These are phyloP conservation scores for Drosophila antonietae DNA, from an alignment of 2,888 invertebrate species.

Conservation along the genomic window DNA sequence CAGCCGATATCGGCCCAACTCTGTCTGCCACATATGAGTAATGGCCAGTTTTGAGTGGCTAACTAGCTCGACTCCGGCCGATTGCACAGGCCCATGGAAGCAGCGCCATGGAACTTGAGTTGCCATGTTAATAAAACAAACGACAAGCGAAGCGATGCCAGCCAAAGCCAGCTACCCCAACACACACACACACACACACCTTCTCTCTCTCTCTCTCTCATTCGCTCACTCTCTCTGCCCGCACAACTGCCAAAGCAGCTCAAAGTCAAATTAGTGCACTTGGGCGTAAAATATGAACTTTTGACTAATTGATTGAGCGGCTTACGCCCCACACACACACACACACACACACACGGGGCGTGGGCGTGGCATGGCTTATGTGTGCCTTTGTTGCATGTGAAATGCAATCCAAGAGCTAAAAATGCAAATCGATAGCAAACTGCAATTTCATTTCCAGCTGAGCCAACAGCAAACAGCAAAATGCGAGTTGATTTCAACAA, in stretches of 20 bases:
- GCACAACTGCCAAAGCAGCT: conserved; percentile 26
- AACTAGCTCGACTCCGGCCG: conserved; percentile 27
- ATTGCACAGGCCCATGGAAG: conserved; percentile 7
- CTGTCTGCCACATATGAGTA: conserved; percentile 36
- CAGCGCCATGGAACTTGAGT: conserved; percentile 24
- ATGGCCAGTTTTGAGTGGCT: conserved; percentile 48
- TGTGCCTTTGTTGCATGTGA: conserved; percentile 36
- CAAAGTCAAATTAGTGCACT: conserved; percentile 64
- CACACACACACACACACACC: conserved; percentile 4
- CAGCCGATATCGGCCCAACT: conserved; percentile 41
- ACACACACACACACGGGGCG: conserved; percentile 1
- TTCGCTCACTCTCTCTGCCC: not conserved
- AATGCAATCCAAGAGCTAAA: conserved; percentile 36
- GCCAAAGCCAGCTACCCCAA: conserved; percentile 20
- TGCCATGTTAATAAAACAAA: conserved; percentile 57
- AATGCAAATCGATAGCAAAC: conserved; percentile 35
- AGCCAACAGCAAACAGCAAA: conserved; percentile 24
- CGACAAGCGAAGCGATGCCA: conserved; percentile 33
- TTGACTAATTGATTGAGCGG: conserved; percentile 67
- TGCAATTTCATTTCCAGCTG: conserved; percentile 37
- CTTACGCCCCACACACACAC: conserved; percentile 14
- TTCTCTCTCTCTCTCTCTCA: not conserved
- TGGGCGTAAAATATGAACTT: conserved; percentile 54
- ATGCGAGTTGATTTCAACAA: conserved; percentile 26
- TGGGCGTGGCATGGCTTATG: conserved; percentile 25